These are phyloP conservation scores for Apodemia duryi DNA, from an alignment of 2,888 invertebrate species.

Conservation along the genomic window DNA sequence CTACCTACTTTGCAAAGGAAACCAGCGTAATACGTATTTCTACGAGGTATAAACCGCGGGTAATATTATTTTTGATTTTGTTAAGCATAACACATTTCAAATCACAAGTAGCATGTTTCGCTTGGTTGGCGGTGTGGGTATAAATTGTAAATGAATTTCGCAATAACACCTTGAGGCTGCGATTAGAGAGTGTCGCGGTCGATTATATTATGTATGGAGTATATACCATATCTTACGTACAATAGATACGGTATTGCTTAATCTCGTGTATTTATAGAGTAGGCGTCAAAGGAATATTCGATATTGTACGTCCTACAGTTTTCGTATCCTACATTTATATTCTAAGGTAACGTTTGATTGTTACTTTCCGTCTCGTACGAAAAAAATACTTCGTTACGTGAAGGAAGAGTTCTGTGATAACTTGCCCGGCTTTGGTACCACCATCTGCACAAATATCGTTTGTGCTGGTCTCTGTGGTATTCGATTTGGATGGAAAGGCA, in stretches of 20 bases:
- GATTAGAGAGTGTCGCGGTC: slow-evolving; percentile 34
- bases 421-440: too few relatives aligned
- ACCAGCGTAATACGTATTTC: too few relatives aligned
- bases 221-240: slow-evolving; percentile 39
- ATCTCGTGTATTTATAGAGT: not conserved
- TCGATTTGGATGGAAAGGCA: too few relatives aligned
- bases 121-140: slow-evolving; percentile 36
- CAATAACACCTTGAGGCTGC: slow-evolving; percentile 52
- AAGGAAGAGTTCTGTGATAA: too few relatives aligned
- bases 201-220: slow-evolving; percentile 30
- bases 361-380: not conserved
- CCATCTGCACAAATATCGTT: too few relatives aligned
- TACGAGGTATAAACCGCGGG: too few relatives aligned
- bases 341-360: not conserved
- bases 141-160: slow-evolving; percentile 52
- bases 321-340: not conserved
- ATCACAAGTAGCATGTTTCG: slow-evolving; percentile 19
- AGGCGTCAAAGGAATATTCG: slow-evolving; percentile 8
- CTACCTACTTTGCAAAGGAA: too few relatives aligned
- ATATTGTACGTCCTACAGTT: slow-evolving; percentile 6
- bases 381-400: too few relatives aligned
- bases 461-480: too few relatives aligned
- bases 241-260: not conserved
- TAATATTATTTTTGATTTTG: too few relatives aligned
- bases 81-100: not conserved